Conservation (phyloP, 2,797 vertebrate species). For the Denticeps clupeoides region DNA sequence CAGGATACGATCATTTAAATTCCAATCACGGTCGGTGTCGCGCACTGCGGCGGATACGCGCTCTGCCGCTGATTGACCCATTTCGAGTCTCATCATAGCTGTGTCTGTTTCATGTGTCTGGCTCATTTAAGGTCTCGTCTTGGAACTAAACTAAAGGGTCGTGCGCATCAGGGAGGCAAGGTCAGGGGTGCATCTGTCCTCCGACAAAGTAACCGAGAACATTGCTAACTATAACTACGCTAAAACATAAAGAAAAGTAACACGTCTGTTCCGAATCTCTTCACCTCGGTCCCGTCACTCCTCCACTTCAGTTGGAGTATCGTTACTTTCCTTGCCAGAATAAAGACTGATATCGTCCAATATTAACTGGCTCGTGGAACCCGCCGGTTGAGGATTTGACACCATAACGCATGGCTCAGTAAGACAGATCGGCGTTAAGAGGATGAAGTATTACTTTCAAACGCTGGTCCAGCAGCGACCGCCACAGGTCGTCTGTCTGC, state of each 20-base stretch:
- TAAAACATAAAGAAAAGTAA: conserved; percentile 2
- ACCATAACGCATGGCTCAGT: conserved; percentile 23
- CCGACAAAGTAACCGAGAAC: too few species aligned
- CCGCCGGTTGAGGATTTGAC: conserved; percentile 21
- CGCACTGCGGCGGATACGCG: background rate
- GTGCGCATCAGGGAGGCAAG: background rate
- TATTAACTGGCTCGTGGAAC: conserved; percentile 28
- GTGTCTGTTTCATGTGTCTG: conserved; percentile 5
- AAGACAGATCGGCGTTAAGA: too few species aligned
- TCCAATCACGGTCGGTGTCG: conserved; percentile 10
- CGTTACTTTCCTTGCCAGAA: too few species aligned
- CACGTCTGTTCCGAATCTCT: too few species aligned
- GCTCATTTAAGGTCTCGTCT: background rate
- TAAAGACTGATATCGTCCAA: conserved; percentile 23
- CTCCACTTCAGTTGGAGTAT: background rate
- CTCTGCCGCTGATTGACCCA: conserved; percentile 11
- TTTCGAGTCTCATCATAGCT: conserved; percentile 10
- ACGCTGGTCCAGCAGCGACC: too few species aligned
- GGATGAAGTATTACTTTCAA: too few species aligned
- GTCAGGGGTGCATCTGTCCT: background rate
- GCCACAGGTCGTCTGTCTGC: too few species aligned
- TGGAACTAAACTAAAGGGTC: conserved; percentile 4
- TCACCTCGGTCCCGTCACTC: too few species aligned
- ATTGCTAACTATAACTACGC: too few species aligned
- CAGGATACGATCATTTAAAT: conserved; percentile 16